Base-by-base conservation (phyloP, 2,113 vertebrate genomes). In the Pitta sordida region DNA sequence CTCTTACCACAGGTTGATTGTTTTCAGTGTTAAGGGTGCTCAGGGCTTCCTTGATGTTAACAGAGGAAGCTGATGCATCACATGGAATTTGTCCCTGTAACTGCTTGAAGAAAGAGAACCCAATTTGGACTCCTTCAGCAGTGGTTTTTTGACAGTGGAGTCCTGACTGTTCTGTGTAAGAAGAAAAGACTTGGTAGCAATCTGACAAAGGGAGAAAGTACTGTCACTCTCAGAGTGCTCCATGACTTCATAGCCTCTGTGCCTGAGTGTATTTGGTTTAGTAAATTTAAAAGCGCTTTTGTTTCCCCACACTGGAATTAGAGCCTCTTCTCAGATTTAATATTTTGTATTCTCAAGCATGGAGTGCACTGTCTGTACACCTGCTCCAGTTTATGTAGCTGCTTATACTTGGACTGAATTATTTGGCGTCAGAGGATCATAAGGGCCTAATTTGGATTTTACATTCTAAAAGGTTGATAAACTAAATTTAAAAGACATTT, bases 21-120 rank as follows among this genome's bases (percentile, higher is more conserved):
- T 88, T 90, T 84, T 80, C 82, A 84, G 81, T 46, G 16, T 94
- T 86, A 73, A 91, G 90, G 94, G 93, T 94, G 86, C 94, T 97
- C 94, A 91, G 96, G 89, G 96, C 95, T 93, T 88, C 83, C 87
- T 91, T 78, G 80, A 34, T 78, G 74, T 85, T 81, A 92, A 84
- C 65, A 65, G 86, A 96, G 80, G 93, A 83, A 94, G 63, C 74
- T 92, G 77, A 87, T 41, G 88, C 90, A 94, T 95, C 94, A 89
- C 79, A 68, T 73, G 60, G 90, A 93, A 93, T 89, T 96, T 79
- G 76, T 94, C 60, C 69, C 88, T 88, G 49, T 80, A 86, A 86
- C 87, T 2, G 20, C 75, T 75, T 64, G 71, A 80, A 86, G 95
- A 88, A 90, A 78, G 62, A 90, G 64, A 94, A 37, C 86, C 76